Conservation (phyloP, 2,797 vertebrate species). For the Pipistrellus nathusii region DNA sequence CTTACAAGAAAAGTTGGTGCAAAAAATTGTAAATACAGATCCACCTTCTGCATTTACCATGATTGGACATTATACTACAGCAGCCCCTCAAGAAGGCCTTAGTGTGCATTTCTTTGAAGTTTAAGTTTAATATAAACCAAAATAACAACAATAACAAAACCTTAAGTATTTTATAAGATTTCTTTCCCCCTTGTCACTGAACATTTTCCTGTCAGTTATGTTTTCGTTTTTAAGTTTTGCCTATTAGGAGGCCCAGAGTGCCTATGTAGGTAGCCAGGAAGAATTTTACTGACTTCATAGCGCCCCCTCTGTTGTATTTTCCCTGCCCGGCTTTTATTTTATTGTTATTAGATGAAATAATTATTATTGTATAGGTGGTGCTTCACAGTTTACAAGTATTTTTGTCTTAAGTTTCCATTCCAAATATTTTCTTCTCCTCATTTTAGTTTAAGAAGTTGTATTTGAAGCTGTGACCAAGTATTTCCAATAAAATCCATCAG, state of each 20-base stretch:
- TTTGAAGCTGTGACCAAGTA: not conserved
- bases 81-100: not conserved
- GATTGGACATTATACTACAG: no score
- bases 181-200: not conserved
- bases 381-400: not conserved
- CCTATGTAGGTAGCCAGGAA: not conserved
- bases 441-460: slow-evolving; percentile 39
- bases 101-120: not conserved
- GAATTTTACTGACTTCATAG: not conserved
- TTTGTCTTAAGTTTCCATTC: slow-evolving; percentile 8
- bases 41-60: not conserved
- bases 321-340: not conserved
- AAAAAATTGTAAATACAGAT: not conserved
- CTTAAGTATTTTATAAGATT: not conserved
- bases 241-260: not conserved
- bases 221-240: not conserved
- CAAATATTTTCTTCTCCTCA: not conserved
- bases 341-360: not conserved
- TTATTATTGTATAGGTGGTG: not conserved
- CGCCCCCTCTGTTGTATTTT: not conserved
- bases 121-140: not conserved
- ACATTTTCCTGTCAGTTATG: not conserved
- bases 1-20: not conserved
- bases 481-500: slow-evolving; percentile 31
- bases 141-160: not conserved